Conservation (phyloP, 2,797 vertebrate genomes). For the Gouania willdenowi region DNA sequence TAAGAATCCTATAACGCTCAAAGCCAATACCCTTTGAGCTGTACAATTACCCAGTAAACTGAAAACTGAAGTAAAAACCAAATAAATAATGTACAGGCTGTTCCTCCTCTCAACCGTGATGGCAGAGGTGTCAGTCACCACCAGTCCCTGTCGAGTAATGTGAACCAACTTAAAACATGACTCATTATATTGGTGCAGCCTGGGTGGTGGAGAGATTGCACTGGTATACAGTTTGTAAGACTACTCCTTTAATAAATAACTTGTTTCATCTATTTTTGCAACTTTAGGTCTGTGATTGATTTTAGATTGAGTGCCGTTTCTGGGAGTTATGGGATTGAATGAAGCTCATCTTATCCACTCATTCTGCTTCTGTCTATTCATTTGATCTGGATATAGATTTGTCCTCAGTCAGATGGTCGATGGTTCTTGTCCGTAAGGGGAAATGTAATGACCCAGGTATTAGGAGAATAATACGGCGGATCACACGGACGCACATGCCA, state of each 20-base stretch:
- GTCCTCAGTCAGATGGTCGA: slow-evolving; percentile 1
- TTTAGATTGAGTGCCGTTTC: background rate
- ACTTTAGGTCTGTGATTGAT: background rate
- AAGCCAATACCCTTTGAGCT: too few relatives aligned
- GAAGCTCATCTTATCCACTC: background rate
- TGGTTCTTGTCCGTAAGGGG: background rate
- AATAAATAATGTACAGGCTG: slow-evolving; percentile 7
- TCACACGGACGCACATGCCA: slow-evolving; percentile 4
- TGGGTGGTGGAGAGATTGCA: slow-evolving; percentile 13
- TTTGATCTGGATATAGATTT: too few relatives aligned
- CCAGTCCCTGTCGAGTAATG: slow-evolving; percentile 38
- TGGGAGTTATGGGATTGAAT: too few relatives aligned
- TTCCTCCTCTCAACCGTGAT: slow-evolving; percentile 15
- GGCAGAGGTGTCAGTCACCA: slow-evolving; percentile 21
- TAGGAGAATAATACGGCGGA: background rate
- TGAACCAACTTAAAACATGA: slow-evolving; percentile 37
- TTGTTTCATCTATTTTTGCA: slow-evolving; percentile 14
- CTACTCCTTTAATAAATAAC: too few relatives aligned
- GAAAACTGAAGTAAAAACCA: slow-evolving; percentile 8
- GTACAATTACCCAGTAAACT: slow-evolving; percentile 1
- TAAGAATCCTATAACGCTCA: too few relatives aligned
- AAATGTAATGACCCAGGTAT: slow-evolving; percentile 11
- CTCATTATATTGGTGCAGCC: slow-evolving; percentile 22
- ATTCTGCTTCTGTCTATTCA: too few relatives aligned
- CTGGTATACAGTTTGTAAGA: slow-evolving; percentile 16